These are phyloP conservation scores for Cossypha dichroa DNA, from an alignment of 2,797 vertebrate genomes.

Conservation along the genomic window DNA sequence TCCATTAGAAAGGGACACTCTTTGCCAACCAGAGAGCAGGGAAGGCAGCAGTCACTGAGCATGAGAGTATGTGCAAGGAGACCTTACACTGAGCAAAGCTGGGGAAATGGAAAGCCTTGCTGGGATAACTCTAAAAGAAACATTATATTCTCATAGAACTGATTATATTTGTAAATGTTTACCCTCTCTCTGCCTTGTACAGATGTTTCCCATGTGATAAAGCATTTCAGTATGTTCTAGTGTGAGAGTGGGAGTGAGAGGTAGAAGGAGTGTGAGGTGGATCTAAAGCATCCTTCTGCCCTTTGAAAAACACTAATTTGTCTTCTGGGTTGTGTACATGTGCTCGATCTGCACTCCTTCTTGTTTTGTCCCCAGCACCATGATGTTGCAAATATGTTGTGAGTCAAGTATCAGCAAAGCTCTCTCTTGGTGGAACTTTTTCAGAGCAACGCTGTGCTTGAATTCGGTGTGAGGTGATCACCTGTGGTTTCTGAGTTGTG, in stretches of 20 bases:
- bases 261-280: neutral
- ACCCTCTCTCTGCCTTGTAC: neutral
- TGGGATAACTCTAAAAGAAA: neutral
- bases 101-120: neutral
- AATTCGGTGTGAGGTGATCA: neutral
- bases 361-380: neutral
- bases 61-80: neutral
- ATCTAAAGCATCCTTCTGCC: neutral
- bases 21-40: constrained; percentile 17
- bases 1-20: neutral
- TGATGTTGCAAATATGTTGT: neutral
- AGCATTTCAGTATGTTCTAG: neutral
- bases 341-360: neutral
- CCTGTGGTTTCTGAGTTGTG: neutral
- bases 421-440: neutral
- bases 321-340: neutral
- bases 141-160: neutral
- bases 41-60: neutral
- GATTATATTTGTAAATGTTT: neutral
- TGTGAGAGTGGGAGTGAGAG: neutral
- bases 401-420: neutral
- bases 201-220: neutral
- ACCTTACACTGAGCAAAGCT: neutral
- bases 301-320: neutral
- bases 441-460: neutral